These are phyloP conservation scores for Diadophis punctatus DNA, from an alignment of 2,113 vertebrate genomes.

Conservation along the genomic window DNA sequence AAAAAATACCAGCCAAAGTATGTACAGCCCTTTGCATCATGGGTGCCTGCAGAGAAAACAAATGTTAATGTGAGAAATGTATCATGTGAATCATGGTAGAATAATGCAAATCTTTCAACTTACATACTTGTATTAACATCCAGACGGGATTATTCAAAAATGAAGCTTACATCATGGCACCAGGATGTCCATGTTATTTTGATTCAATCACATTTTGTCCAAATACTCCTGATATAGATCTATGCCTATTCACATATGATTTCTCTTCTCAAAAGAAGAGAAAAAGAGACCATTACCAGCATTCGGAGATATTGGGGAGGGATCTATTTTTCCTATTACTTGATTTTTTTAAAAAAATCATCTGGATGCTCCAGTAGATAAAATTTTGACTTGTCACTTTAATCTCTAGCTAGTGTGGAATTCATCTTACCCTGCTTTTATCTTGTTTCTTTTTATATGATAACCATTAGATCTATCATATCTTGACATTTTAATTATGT, in stretches of 20 bases:
- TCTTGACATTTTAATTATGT: slow-evolving; percentile 33
- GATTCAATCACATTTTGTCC: neutral
- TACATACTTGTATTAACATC: neutral
- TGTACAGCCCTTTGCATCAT: neutral
- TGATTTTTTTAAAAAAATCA: neutral
- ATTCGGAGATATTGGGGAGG: neutral
- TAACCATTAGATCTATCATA: slow-evolving; percentile 29
- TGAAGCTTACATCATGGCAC: neutral
- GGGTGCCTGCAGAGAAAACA: neutral
- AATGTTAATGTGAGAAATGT: neutral
- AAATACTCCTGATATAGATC: neutral
- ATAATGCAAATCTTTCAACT: neutral
- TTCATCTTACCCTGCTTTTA: slow-evolving; percentile 25
- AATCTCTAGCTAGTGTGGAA: slow-evolving; percentile 18
- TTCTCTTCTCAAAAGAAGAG: neutral
- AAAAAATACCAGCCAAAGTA: neutral
- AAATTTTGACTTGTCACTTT: neutral
- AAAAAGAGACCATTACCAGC: neutral
- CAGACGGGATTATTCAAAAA: neutral
- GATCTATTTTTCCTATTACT: neutral
- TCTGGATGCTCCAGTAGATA: neutral
- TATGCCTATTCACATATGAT: neutral
- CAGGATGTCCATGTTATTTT: neutral
- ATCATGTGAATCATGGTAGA: neutral
- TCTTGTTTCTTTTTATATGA: slow-evolving; percentile 33